Conservation (phyloP, 2,797 vertebrate genomes). For the Ptychadena robeensis region DNA sequence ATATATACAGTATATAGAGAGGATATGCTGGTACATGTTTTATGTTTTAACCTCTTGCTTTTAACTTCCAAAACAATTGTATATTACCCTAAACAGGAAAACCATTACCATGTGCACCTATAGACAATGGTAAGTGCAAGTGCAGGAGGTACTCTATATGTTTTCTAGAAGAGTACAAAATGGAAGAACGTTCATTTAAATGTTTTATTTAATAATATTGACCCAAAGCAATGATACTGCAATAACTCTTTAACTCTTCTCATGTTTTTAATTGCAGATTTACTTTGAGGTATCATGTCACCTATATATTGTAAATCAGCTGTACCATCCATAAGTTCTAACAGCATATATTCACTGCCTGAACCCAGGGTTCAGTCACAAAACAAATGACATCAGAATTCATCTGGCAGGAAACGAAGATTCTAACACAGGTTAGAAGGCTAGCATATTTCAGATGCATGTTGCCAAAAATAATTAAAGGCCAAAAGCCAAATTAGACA, state of each 20-base stretch:
- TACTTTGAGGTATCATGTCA: not conserved
- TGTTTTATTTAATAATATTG: no score
- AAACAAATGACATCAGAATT: slow-evolving; percentile 24
- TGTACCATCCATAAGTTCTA: slow-evolving; percentile 20
- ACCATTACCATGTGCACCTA: no score
- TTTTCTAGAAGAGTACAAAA: no score
- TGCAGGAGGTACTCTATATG: no score
- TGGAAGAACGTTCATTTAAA: no score
- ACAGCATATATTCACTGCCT: slow-evolving; percentile 9
- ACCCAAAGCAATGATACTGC: no score
- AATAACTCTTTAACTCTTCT: not conserved
- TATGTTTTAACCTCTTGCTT: no score
- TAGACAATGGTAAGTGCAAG: no score
- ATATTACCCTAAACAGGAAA: no score
- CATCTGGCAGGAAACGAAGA: not conserved
- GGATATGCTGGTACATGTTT: no score
- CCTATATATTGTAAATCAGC: slow-evolving; percentile 13
- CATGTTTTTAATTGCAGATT: not conserved
- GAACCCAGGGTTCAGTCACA: slow-evolving; percentile 28
- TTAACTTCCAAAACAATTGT: no score
- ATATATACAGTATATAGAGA: no score
- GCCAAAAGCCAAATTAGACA: not conserved
- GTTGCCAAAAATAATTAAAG: not conserved
- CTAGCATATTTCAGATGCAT: not conserved
- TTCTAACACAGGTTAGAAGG: not conserved